Evolutionary conservation across 2,888 invertebrate species (phyloP), one percentile per base, ranked within the genome.

Genomic region (Hyppa rectilinea): DNA sequence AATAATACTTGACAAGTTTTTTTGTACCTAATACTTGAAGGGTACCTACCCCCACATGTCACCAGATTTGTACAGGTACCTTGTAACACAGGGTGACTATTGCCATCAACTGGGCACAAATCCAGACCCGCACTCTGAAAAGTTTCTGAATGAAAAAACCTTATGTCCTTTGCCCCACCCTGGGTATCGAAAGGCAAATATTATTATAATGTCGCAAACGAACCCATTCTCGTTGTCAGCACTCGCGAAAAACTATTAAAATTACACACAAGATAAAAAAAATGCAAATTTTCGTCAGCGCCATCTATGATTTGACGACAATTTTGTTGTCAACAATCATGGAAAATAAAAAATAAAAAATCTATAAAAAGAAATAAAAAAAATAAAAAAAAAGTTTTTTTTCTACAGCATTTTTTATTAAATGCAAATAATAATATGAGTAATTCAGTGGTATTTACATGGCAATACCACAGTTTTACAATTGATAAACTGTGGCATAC

Each of bases 151-250:
- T 12, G 20, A 20, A 29, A n/a, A 20, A 52, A 10, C 29, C 52
- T 20, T 4, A 31, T 31, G 31, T 5, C 5, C 6, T 29, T 12
- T 20, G 5, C 12, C 20, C 20, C 5, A 52, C 10, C 10, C 52
- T 31, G 52, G 31, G 31, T 31, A 12, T 52, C 20, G 52, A 52
- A 38, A 23, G 20, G 20, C 23, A 67, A 66, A 34, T 49, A 40
- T 63, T 43, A 60, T 2, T 7, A 23, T 63, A 40, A 31, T 36
- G n/a, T 62, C 34, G 62, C 34, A 62, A 62, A 38, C 14, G 4
- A 4, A 12, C 45, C 10, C n/a, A 45, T n/a, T 45, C 10, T 45
- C 1, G 9, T n/a, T 45, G 45, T n/a, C n/a, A 45, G 10, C 45
- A 4, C n/a, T 4, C n/a, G 9, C 10, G 4, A 45, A 20, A n/a